Percentiles rank a stretch among this genome's conserved stretches.
phyloP scores from a whole-genome alignment of 2,888 invertebrate species.

The Camponotus fellah region DNA sequence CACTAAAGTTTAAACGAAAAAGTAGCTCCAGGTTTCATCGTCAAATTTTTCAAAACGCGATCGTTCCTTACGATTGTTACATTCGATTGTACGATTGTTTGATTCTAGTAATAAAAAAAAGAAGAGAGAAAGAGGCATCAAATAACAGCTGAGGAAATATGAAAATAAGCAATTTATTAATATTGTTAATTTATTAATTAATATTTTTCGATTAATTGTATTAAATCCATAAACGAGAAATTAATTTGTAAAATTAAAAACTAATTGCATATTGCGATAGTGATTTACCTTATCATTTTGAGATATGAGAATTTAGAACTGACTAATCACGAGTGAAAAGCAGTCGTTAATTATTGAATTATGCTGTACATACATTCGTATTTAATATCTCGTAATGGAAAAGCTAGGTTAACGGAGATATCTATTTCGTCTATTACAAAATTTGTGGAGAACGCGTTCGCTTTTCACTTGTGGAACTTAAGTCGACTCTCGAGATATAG shows the following conservation, averaged over 20 bases:
- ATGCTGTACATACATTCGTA: too few species aligned
- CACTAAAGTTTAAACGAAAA: too few species aligned
- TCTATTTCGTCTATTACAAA: slow-evolving; percentile 27
- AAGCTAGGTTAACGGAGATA: not conserved
- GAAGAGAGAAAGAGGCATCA: too few species aligned
- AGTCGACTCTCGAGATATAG: slow-evolving; percentile 31
- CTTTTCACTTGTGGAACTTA: slow-evolving; percentile 37
- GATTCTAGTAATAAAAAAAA: too few species aligned
- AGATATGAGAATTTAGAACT: not conserved
- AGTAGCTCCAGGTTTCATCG: too few species aligned
- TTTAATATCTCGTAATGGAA: too few species aligned
- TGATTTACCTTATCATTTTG: not conserved
- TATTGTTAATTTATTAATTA: not conserved
- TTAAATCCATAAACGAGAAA: not conserved
- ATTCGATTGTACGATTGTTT: too few species aligned
- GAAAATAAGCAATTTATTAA: too few species aligned
- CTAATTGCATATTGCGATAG: not conserved
- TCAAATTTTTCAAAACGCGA: too few species aligned
- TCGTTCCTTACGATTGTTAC: too few species aligned
- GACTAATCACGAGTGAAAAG: not conserved
- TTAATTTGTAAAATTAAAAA: not conserved
- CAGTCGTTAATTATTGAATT: not conserved
- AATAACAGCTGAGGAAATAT: too few species aligned
- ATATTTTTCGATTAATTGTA: not conserved
- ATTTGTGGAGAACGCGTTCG: slow-evolving; percentile 49